These are phyloP conservation scores for Acleris laterana DNA, from an alignment of 2,888 invertebrate species.

Conservation along the genomic window DNA sequence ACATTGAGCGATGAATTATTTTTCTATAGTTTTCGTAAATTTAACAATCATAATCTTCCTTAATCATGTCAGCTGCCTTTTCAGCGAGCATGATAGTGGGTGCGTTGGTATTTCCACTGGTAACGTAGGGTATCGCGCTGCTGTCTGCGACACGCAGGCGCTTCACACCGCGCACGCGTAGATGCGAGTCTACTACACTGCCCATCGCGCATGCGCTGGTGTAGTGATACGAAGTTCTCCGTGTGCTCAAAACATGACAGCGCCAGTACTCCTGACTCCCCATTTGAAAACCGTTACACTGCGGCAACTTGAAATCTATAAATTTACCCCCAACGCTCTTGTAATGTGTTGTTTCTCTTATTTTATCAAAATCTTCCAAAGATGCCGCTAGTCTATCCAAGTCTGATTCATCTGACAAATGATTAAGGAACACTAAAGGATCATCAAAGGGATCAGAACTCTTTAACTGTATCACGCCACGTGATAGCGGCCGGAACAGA, in stretches of 20 bases:
- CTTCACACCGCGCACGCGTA: conserved; percentile 28
- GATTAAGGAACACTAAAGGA: conserved; percentile 16
- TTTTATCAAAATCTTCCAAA: conserved; percentile 12
- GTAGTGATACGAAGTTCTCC: conserved; percentile 7
- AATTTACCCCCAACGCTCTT: no score
- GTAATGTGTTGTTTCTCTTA: background rate
- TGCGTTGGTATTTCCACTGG: conserved; percentile 40
- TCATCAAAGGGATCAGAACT: conserved; percentile 25
- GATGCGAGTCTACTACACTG: conserved; percentile 18
- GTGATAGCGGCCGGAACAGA: conserved; percentile 22
- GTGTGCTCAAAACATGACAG: conserved; percentile 33
- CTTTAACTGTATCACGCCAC: conserved; percentile 12
- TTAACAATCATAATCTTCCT: conserved; percentile 8
- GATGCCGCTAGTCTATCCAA: conserved; percentile 3
- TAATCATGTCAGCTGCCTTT: conserved; percentile 40
- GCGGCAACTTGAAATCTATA: no score
- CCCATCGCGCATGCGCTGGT: conserved; percentile 25
- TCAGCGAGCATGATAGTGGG: conserved; percentile 41
- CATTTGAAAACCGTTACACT: no score
- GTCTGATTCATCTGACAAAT: conserved; percentile 14
- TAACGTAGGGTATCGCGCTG: conserved; percentile 32
- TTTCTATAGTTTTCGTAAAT: no score
- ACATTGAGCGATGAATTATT: no score
- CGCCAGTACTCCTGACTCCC: no score
- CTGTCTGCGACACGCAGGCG: conserved; percentile 39